Conservation (phyloP, 2,113 vertebrate species). For the Saccopteryx leptura region DNA sequence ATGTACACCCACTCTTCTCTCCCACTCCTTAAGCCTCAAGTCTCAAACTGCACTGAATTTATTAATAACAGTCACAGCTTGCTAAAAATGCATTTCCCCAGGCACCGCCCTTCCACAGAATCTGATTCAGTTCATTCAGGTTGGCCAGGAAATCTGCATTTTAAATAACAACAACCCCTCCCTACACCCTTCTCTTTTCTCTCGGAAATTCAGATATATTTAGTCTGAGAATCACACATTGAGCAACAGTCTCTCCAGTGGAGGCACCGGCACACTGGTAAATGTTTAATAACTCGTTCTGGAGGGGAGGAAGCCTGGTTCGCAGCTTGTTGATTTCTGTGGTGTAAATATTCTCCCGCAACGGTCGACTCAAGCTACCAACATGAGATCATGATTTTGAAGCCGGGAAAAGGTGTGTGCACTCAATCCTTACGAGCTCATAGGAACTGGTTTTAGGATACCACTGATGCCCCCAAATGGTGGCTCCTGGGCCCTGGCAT, state of each 20-base stretch:
- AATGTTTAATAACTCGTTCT: background rate
- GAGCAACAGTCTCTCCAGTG: background rate
- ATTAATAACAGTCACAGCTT: constrained; percentile 66
- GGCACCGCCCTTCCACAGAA: constrained; percentile 37
- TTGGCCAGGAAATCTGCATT: constrained; percentile 41
- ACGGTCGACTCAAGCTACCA: background rate
- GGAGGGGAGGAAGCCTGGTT: background rate
- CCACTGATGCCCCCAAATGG: constrained; percentile 58
- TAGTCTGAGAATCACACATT: background rate
- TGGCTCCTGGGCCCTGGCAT: constrained; percentile 69
- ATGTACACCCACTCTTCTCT: constrained; percentile 77
- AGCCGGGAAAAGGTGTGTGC: background rate
- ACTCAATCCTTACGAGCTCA: background rate
- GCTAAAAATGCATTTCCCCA: constrained; percentile 63
- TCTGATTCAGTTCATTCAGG: constrained; percentile 39
- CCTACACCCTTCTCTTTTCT: background rate
- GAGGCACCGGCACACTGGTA: background rate
- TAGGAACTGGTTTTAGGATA: background rate
- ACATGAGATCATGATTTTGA: background rate
- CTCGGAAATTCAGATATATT: constrained; percentile 11
- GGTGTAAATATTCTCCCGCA: constrained; percentile 29
- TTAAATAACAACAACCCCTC: background rate
- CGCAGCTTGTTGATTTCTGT: background rate
- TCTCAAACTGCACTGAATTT: constrained; percentile 70
- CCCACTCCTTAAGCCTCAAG: constrained; percentile 71